Conservation (phyloP, 2,797 vertebrate genomes). For the Rhinatrema bivittatum region DNA sequence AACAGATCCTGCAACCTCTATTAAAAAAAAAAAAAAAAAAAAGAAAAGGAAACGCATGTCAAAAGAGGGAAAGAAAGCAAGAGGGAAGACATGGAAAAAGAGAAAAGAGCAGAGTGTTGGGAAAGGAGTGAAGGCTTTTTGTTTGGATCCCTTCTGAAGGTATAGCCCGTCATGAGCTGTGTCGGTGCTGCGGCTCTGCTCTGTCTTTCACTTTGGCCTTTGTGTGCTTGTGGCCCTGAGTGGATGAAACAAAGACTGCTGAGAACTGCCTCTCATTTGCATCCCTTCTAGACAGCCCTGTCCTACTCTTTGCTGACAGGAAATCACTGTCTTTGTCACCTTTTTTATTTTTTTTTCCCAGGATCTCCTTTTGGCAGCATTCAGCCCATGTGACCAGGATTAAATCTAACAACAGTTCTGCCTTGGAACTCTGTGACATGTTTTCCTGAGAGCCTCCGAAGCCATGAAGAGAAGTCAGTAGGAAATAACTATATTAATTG, state of each 20-base stretch:
- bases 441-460: conserved; percentile 60
- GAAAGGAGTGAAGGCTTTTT: conserved; percentile 15
- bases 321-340: conserved; percentile 77
- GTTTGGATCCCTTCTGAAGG: conserved; percentile 36
- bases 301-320: conserved; percentile 69
- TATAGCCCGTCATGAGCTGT: conserved; percentile 31
- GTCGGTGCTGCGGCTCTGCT: conserved; percentile 48
- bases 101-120: conserved; percentile 3
- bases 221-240: conserved; percentile 48
- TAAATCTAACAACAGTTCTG: conserved; percentile 64
- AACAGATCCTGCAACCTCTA: no score
- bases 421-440: conserved; percentile 61
- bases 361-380: conserved; percentile 68
- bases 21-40: no score
- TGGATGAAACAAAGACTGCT: conserved; percentile 65
- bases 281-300: conserved; percentile 72
- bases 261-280: conserved; percentile 74
- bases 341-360: no score
- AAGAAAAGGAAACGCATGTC: no score
- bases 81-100: conserved; percentile 17
- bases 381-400: conserved; percentile 69
- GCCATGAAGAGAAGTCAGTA: conserved; percentile 54
- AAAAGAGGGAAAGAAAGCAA: neutral
- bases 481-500: conserved; percentile 66
- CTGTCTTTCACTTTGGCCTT: conserved; percentile 34